These are phyloP conservation scores for Palythoa heliodiscus DNA, from an alignment of 92 coral and sea anemone genomes.

Conservation along the genomic window DNA sequence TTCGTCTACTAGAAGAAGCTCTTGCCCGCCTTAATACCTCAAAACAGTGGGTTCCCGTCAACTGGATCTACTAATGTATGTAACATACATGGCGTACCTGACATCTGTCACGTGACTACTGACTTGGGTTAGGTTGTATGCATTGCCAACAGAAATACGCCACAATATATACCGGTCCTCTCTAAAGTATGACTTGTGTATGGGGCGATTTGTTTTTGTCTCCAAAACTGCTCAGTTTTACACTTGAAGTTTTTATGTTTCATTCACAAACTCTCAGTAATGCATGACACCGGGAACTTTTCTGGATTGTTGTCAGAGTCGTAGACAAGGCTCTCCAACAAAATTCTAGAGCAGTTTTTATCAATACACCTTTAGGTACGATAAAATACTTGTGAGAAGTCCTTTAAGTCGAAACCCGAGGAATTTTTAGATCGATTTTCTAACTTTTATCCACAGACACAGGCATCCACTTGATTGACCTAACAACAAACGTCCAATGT, in stretches of 20 bases:
- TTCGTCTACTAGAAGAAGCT: conserved; percentile 77
- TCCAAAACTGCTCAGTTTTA: not conserved
- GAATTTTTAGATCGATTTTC: not conserved
- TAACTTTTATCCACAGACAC: not conserved
- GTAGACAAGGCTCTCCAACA: not conserved
- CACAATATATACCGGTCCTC: not conserved
- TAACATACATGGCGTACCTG: not conserved
- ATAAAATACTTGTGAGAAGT: not conserved
- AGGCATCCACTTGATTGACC: too few species aligned
- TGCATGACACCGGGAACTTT: not conserved
- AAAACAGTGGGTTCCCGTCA: conserved; percentile 96
- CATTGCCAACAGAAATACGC: not conserved
- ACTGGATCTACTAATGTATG: conserved; percentile 83
- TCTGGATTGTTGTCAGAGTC: not conserved
- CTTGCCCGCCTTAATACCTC: conserved; percentile 74
- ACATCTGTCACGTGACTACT: conserved; percentile 1
- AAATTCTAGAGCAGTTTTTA: not conserved
- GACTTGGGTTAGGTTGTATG: not conserved
- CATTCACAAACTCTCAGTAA: not conserved
- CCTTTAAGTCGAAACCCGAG: not conserved
- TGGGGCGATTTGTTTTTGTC: not conserved
- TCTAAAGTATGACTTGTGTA: not conserved
- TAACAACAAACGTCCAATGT: too few species aligned
- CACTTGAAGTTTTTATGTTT: not conserved
- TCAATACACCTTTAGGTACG: not conserved